Evolutionary conservation across 1,140 invertebrate genomes (phyloP).

Genomic region (Pseudomyrmex sp.): DNA sequence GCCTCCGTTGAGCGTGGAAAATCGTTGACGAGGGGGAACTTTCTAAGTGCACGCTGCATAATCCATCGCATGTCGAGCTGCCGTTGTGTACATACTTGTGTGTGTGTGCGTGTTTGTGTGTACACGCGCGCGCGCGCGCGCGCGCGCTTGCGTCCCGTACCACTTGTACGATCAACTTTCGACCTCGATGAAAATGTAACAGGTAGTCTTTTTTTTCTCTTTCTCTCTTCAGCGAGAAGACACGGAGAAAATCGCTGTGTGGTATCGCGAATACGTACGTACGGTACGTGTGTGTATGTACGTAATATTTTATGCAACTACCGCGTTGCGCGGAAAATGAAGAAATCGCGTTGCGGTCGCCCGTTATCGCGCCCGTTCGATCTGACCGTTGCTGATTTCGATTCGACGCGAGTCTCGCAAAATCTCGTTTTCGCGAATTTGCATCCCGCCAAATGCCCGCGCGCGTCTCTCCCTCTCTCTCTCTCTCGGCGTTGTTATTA

Average conservation of each 20-base stretch:
- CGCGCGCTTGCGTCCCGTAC: too few species aligned
- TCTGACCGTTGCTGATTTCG: background rate
- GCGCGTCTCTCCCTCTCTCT: too few species aligned
- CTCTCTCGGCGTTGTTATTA: conserved; percentile 18
- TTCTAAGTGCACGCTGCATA: conserved; percentile 71
- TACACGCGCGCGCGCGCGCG: too few species aligned
- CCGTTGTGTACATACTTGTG: conserved; percentile 24
- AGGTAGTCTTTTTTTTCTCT: conserved; percentile 56
- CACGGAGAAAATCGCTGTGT: conserved; percentile 19
- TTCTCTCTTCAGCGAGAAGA: background rate
- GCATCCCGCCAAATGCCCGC: background rate
- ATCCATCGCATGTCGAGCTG: conserved; percentile 64
- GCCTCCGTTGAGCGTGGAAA: conserved; percentile 48
- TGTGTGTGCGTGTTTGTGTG: too few species aligned
- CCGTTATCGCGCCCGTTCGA: conserved; percentile 9
- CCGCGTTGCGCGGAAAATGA: background rate
- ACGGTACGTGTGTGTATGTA: conserved; percentile 1
- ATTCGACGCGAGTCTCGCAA: background rate
- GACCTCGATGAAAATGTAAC: conserved; percentile 70
- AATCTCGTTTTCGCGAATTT: conserved; percentile 15
- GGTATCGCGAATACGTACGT: conserved; percentile 6
- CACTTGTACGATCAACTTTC: conserved; percentile 60
- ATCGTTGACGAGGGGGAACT: conserved; percentile 62
- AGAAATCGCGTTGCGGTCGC: conserved; percentile 14
- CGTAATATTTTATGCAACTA: conserved; percentile 40